Conservation (phyloP, 2,113 vertebrate genomes). For the human (Homo sapiens) region GRCh38 chr3:43552001-43552500, state of each 20-base stretch:
- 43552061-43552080: background rate
- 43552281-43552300: no score
- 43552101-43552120: background rate
- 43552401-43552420: background rate
- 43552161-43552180: background rate
- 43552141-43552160: background rate
- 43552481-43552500: background rate
- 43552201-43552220: background rate
- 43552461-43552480: background rate
- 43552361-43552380: no score
- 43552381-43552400: no score
- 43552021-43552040: background rate
- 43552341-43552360: no score
- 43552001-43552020: background rate
- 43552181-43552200: background rate
- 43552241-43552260: no score
- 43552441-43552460: background rate
- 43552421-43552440: background rate
- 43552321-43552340: no score
- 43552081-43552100: background rate
- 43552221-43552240: background rate
- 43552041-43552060: background rate
- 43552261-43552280: no score
- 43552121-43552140: background rate
- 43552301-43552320: no score